Base-by-base conservation (phyloP, 37 sponge, comb jelly and placozoan species). In the Cladorhizidae sp. region DNA sequence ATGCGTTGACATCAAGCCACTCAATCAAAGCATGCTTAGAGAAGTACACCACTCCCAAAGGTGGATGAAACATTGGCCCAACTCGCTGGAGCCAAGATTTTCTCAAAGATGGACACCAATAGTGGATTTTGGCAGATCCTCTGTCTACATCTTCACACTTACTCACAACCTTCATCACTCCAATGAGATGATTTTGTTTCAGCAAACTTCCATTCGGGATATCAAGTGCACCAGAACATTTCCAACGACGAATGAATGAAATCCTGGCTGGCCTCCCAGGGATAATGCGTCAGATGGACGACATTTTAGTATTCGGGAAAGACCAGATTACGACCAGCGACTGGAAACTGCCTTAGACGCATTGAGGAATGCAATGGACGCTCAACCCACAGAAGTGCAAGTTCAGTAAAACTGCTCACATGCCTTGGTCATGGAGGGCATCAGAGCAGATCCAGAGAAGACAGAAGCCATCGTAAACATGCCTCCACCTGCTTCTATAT, bases 111-210 rank as follows among this genome's bases (percentile, higher is more conserved):
- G 14, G 87, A 88, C 63, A 78, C 88, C 40, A 88, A 88, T 51
- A 61, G 67, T 38, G 80, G 74, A 64, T 86, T 86, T n/a, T 86
- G 86, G 86, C 86, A 86, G 54, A 74, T 86, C 28, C 86, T 74
- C 50, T 56, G 67, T 12, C 70, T 72, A 55, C 51, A 7, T 80
- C 45, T 73, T 80, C 31, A 35, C n/a, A n/a, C n/a, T n/a, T n/a
- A n/a, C n/a, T n/a, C n/a, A n/a, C n/a, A n/a, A n/a, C n/a, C n/a
- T n/a, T n/a, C n/a, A n/a, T n/a, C n/a, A n/a, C n/a, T n/a, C n/a
- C n/a, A n/a, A n/a, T n/a, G n/a, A n/a, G n/a, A n/a, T n/a, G n/a
- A n/a, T n/a, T n/a, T n/a, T n/a, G n/a, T n/a, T n/a, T n/a, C n/a
- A n/a, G n/a, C n/a, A n/a, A n/a, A n/a, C n/a, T n/a, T n/a, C n/a